These are phyloP conservation scores for Allophyes oxyacanthae DNA, from an alignment of 2,888 invertebrate genomes.

Conservation along the genomic window DNA sequence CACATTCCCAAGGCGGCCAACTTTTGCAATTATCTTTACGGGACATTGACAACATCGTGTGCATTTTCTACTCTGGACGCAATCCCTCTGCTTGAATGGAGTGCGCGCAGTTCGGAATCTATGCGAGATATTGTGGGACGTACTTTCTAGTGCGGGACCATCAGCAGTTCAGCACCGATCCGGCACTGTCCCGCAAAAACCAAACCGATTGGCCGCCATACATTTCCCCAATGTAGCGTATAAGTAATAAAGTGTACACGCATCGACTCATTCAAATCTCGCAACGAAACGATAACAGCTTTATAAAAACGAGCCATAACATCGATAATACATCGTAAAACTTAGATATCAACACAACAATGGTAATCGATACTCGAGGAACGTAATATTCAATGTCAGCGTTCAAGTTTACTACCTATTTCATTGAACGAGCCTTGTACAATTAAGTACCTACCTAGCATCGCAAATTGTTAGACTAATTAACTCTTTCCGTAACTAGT, in stretches of 20 bases:
- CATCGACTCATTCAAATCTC: conserved; percentile 28
- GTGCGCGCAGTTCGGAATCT: too few relatives aligned
- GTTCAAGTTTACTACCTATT: conserved; percentile 49
- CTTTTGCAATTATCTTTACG: too few relatives aligned
- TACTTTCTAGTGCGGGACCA: too few relatives aligned
- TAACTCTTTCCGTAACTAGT: conserved; percentile 49
- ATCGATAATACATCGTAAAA: conserved; percentile 38
- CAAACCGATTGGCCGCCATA: not conserved
- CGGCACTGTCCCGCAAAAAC: too few relatives aligned
- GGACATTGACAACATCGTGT: too few relatives aligned
- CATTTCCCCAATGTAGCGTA: not conserved
- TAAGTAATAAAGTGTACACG: conserved; percentile 10
- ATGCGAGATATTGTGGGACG: too few relatives aligned
- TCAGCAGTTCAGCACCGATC: too few relatives aligned
- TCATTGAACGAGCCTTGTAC: conserved; percentile 39
- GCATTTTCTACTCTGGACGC: too few relatives aligned
- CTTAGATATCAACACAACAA: conserved; percentile 55
- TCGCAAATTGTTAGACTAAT: conserved; percentile 46
- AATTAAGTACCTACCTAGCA: conserved; percentile 21
- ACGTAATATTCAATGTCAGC: conserved; percentile 65
- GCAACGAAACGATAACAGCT: conserved; percentile 33
- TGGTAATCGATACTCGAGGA: conserved; percentile 72
- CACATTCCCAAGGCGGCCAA: too few relatives aligned
- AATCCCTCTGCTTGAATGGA: too few relatives aligned
- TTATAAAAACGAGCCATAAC: conserved; percentile 37